Conservation (phyloP, 2,113 vertebrate species). For the Anguilla japonica region DNA sequence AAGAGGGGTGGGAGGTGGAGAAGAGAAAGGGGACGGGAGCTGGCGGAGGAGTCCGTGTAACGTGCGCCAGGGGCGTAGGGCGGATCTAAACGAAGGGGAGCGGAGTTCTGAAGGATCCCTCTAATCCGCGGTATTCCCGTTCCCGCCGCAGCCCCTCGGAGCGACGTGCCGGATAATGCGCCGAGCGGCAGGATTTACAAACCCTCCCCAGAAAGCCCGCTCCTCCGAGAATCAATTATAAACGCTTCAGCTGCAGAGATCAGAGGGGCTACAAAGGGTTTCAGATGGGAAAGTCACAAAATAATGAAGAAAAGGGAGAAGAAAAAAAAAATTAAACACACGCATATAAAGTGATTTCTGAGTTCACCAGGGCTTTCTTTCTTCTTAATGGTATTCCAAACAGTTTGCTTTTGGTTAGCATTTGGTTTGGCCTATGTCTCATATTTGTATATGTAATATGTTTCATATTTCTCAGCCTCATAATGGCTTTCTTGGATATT, state of each 20-base stretch:
- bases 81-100: slow-evolving; percentile 5
- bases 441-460: too few relatives aligned
- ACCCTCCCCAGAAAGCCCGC: slow-evolving; percentile 41
- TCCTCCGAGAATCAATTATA: slow-evolving; percentile 66
- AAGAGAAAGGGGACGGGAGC: background rate
- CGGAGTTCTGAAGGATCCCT: slow-evolving; percentile 40
- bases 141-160: slow-evolving; percentile 24
- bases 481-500: too few relatives aligned
- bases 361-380: too few relatives aligned
- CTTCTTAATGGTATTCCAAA: too few relatives aligned
- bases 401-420: too few relatives aligned
- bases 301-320: background rate
- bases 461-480: too few relatives aligned
- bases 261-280: slow-evolving; percentile 47
- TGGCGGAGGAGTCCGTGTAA: slow-evolving; percentile 13
- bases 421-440: too few relatives aligned
- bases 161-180: slow-evolving; percentile 48
- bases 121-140: slow-evolving; percentile 41
- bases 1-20: background rate
- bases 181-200: slow-evolving; percentile 27
- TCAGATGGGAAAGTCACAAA: slow-evolving; percentile 29
- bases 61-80: background rate
- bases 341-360: too few relatives aligned
- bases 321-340: too few relatives aligned
- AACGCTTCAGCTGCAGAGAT: slow-evolving; percentile 56